Evolutionary conservation across 2,797 vertebrate species (phyloP).

Genomic region (Microchirus variegatus): DNA sequence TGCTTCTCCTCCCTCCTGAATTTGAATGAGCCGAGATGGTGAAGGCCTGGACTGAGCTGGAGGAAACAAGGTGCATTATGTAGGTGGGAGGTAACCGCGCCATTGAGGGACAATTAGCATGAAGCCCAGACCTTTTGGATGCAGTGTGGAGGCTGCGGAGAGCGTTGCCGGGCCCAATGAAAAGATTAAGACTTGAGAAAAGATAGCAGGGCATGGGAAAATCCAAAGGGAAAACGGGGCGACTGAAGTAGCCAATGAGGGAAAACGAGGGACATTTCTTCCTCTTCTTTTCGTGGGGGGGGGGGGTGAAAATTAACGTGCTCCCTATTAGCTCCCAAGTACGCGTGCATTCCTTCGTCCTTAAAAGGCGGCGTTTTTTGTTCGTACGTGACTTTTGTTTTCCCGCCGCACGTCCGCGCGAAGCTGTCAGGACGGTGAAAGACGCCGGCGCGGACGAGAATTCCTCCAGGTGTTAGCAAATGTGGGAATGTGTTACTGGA

Average conservation of each 20-base stretch:
- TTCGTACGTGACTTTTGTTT: constrained; percentile 70
- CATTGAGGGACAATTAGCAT: constrained; percentile 86
- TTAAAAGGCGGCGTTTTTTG: constrained; percentile 60
- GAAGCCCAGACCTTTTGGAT: constrained; percentile 83
- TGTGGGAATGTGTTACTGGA: constrained; percentile 35
- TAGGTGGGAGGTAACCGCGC: constrained; percentile 82
- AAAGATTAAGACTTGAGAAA: constrained; percentile 83
- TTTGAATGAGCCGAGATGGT: constrained; percentile 68
- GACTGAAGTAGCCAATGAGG: constrained; percentile 75
- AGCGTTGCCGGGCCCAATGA: constrained; percentile 78
- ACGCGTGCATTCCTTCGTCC: constrained; percentile 66
- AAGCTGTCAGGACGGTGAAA: constrained; percentile 63
- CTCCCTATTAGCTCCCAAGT: constrained; percentile 75
- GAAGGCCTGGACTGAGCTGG: constrained; percentile 55
- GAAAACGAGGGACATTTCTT: constrained; percentile 62
- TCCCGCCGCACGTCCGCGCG: constrained; percentile 38
- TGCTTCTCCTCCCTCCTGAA: constrained; percentile 59
- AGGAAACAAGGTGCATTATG: constrained; percentile 84
- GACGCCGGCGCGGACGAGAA: constrained; percentile 47
- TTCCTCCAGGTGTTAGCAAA: constrained; percentile 66
- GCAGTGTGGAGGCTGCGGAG: constrained; percentile 70
- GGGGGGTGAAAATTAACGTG: constrained; percentile 74
- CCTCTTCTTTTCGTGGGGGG: constrained; percentile 9
- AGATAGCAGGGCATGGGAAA: constrained; percentile 86
- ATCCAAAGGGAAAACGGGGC: constrained; percentile 65